These are phyloP conservation scores for Phyllostomus discolor DNA, from an alignment of 2,113 vertebrate species.

Conservation along the genomic window DNA sequence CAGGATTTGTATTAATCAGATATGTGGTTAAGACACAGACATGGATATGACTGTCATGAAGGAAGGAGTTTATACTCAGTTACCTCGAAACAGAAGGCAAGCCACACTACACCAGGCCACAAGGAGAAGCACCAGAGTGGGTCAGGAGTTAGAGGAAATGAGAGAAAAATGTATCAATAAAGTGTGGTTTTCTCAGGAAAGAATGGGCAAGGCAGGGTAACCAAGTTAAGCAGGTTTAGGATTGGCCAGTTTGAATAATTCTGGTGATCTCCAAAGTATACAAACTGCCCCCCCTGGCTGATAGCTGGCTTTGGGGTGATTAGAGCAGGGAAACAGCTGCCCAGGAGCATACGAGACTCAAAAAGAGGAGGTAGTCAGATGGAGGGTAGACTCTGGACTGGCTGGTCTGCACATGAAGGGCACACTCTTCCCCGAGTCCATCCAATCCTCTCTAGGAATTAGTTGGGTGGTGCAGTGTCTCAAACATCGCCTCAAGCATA, in stretches of 20 bases:
- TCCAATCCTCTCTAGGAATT: background rate
- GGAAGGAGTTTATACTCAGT: background rate
- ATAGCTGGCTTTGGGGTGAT: background rate
- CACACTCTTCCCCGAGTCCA: background rate
- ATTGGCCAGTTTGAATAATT: background rate
- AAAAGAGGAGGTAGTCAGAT: background rate
- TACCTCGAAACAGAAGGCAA: background rate
- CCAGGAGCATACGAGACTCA: background rate
- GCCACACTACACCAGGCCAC: background rate
- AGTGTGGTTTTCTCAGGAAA: background rate
- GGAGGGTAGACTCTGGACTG: background rate
- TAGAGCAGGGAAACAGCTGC: background rate
- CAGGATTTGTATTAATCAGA: background rate
- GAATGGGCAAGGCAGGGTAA: background rate
- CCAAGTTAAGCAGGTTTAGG: background rate
- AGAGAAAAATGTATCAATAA: background rate
- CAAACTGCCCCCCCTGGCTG: background rate
- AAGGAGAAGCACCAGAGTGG: background rate
- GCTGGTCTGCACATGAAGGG: background rate
- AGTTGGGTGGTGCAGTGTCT: background rate
- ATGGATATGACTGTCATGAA: background rate
- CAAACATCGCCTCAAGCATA: no score
- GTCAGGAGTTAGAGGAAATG: background rate
- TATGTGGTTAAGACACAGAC: background rate
- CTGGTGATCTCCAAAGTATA: background rate